A percentile compares a stretch with the other conserved stretches of the same genome.
These are phyloP conservation scores for Axis porcinus DNA, from an alignment of 2,113 vertebrate genomes.

Conservation along the genomic window DNA sequence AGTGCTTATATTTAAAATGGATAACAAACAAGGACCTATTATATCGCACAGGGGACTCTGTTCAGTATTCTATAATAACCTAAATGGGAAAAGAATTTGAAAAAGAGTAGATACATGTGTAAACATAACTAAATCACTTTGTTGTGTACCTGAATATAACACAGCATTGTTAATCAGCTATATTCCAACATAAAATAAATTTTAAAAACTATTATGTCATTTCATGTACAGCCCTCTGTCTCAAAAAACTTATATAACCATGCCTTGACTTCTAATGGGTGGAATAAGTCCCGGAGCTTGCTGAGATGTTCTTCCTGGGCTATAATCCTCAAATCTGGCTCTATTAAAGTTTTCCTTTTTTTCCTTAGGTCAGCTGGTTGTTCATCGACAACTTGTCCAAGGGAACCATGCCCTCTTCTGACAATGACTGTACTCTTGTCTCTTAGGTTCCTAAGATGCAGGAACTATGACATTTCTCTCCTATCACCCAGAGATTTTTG, in stretches of 20 bases:
- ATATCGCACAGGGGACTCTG: neutral
- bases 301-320: neutral
- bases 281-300: neutral
- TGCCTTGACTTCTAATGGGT: neutral
- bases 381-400: neutral
- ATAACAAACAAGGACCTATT: neutral
- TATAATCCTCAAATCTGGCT: neutral
- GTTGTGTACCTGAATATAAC: neutral
- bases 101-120: neutral
- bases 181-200: neutral
- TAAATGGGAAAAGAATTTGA: neutral
- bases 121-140: neutral
- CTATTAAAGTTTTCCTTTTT: neutral
- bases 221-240: neutral
- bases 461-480: neutral
- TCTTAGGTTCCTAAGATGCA: neutral
- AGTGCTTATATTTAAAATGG: neutral
- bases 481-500: neutral
- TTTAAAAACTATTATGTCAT: neutral
- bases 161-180: neutral
- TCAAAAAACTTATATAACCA: neutral
- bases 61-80: neutral
- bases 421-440: neutral
- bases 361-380: neutral
- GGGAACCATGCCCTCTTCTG: neutral